Evolutionary conservation across 2,888 invertebrate species (phyloP), one percentile per base, ranked within the genome.

Genomic region (Buathra laborator): DNA sequence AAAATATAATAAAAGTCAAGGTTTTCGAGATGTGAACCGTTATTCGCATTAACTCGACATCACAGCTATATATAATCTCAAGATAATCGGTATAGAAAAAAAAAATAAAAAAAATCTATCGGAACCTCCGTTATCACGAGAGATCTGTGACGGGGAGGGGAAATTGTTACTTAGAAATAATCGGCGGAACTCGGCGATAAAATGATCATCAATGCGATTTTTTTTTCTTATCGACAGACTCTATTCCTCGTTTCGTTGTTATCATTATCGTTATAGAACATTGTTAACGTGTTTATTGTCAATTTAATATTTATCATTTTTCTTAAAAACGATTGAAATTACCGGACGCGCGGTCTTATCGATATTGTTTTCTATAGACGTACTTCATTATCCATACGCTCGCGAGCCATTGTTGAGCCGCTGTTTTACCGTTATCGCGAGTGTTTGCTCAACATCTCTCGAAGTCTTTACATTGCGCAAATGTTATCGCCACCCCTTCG

Each of bases 1-100:
- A 32, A 72, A 72, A 56, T 67, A 67, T 14, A 43, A 67, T 48
- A 64, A 70, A 81, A 72, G 44, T 68, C 78, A 74, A 59, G 62
- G 78, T 68, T 74, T n/a, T 51, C 51, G 51, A 68, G 10, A 32
- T 19, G 14, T 29, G 10, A 62, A 83, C 51, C 83, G 83, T 74
- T 83, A 74, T 74, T 29, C 62, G 70, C 44, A 64, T 56, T 14
- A 46, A 64, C 46, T 29, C 46, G 6, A 32, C 14, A 24, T n/a
- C 7, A 32, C 19, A 16, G 2, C 32, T 19, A 3, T 19, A 12
- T 48, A 43, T 0, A 46, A 44, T 44, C 59, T 16, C 24, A 32
- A 51, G 79, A 66, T 66, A 72, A 46, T 1, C 37, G 46, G 19
- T 24, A 32, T 4, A 0, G 29, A 46, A 72, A 19, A 37, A 72